Base-by-base conservation (phyloP, 2,888 invertebrate species). In the Sympetrum striolatum region DNA sequence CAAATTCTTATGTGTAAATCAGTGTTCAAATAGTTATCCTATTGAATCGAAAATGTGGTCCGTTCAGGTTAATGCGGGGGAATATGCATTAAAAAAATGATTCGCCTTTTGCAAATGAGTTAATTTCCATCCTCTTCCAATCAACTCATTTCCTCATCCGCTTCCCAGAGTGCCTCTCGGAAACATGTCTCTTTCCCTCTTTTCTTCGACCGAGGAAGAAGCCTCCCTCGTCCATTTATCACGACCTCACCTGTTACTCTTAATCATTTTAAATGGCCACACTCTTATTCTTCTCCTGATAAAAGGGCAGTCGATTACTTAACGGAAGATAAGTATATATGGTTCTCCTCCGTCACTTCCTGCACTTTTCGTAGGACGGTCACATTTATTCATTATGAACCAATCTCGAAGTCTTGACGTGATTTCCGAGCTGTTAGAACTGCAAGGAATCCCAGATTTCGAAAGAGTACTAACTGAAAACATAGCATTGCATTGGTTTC, bases 171-270 rank as follows among this genome's bases (percentile, higher is more conserved):
- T 14, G 25, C 44, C 2, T 10, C 81, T 31, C 81, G 39, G 44
- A 64, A 64, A 64, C 64, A 18, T 25, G 44, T 82, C 58, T 82
- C 58, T 31, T 35, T 58, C 18, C 53, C 31, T 10, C 18, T 25
- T 25, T 44, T 12, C 44, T 25, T 81, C 25, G 6, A 18, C n/a
- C 73, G 31, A 31, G 12, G 25, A 73, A 73, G 14, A 31, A 31
- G 25, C 25, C 48, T 58, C 22, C 60, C 37, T 60, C 58, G 37
- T 39, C 37, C 82, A 82, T 82, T 82, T 82, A 86, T 86, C 86
- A 86, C 8, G 60, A 22, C 58, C 58, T 82, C 58, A 82, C 82
- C 86, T 86, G 60, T 86, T 86, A 86, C 86, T 39, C 86, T 86
- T 86, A 60, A 86, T 86, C 86, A 60, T 60, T 64, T 86, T 64